phyloP scores from a whole-genome alignment of 2,888 invertebrate species.

The Stenichneumon culpator region DNA sequence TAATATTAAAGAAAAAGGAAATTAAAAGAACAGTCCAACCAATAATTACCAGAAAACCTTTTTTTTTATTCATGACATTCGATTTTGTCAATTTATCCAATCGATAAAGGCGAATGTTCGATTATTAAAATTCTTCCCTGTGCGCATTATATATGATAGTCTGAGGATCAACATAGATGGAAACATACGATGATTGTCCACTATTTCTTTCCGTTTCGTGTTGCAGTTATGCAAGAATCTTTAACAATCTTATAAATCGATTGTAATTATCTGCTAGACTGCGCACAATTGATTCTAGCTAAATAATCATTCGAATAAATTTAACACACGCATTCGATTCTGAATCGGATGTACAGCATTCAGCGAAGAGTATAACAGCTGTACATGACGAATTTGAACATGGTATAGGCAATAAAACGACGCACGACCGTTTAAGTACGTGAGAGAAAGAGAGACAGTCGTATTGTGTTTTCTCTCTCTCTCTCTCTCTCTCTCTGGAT shows the following conservation, averaged over 20 bases:
- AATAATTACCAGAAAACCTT: background rate
- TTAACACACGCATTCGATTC: background rate
- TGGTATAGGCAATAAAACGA: background rate
- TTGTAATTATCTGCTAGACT: background rate
- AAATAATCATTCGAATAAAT: background rate
- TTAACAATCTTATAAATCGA: constrained; percentile 13
- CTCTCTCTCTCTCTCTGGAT: constrained; percentile 21
- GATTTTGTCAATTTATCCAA: no score
- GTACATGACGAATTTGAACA: background rate
- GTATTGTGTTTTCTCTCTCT: constrained; percentile 18
- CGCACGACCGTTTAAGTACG: background rate
- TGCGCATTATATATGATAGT: background rate
- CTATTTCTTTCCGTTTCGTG: constrained; percentile 17
- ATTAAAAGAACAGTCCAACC: no score
- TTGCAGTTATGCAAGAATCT: constrained; percentile 54
- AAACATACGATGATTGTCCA: constrained; percentile 23
- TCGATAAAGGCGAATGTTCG: no score
- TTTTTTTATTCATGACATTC: background rate
- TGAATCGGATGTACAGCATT: background rate
- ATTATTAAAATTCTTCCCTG: background rate
- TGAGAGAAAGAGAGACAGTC: constrained; percentile 8
- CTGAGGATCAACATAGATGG: constrained; percentile 4
- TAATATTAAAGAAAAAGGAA: background rate
- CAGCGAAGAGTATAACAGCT: background rate
- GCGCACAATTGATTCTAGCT: background rate